These are phyloP conservation scores for Cercocebus atys DNA, from an alignment of 2,113 vertebrate species.

Conservation along the genomic window DNA sequence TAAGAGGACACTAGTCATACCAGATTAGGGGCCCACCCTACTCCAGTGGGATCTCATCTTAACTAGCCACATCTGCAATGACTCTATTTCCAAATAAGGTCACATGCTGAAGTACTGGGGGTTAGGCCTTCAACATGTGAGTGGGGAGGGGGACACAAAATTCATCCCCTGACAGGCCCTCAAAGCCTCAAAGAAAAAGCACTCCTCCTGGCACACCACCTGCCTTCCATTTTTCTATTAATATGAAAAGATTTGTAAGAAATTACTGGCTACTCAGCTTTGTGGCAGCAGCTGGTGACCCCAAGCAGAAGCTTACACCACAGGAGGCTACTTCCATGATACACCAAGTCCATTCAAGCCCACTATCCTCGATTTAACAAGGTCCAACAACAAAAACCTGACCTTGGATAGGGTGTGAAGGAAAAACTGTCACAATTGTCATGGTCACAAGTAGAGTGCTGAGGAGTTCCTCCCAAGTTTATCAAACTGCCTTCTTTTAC, in stretches of 20 bases:
- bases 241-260: conserved; percentile 40
- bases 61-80: not conserved
- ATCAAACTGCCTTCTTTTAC: accelerated
- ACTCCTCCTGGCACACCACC: not conserved
- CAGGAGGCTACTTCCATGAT: not conserved
- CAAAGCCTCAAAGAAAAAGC: conserved; percentile 35
- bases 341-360: not conserved
- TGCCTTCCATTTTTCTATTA: conserved; percentile 46
- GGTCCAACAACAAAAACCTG: not conserved
- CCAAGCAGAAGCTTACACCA: conserved; percentile 22
- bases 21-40: not conserved
- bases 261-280: conserved; percentile 42
- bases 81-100: conserved; percentile 5
- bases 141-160: not conserved
- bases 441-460: not conserved
- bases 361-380: conserved; percentile 7
- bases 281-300: conserved; percentile 61
- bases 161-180: not conserved
- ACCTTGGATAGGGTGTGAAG: not conserved
- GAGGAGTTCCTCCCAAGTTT: no score
- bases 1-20: not conserved
- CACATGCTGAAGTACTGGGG: not conserved
- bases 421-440: not conserved
- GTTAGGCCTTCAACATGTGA: not conserved
- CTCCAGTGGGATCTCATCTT: not conserved